These are phyloP conservation scores for Aspiorhynchus laticeps DNA, from an alignment of 2,113 vertebrate genomes.

Conservation along the genomic window DNA sequence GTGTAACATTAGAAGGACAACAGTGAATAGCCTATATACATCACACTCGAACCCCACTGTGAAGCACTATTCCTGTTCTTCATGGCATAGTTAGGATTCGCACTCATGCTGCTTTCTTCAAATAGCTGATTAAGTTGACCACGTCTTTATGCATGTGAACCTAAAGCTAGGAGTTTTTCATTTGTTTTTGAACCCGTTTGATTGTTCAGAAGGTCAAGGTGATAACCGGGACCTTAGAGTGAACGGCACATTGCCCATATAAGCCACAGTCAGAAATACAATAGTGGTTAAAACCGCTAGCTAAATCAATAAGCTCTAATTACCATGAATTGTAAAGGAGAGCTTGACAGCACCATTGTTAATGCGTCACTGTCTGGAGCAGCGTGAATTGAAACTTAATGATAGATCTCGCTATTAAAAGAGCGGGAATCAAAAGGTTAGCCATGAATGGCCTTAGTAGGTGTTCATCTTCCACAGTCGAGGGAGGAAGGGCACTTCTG, in stretches of 20 bases:
- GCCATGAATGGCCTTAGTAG: background rate
- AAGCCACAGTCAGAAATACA: slow-evolving; percentile 17
- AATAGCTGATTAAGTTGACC: background rate
- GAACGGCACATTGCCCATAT: background rate
- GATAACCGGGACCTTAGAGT: background rate
- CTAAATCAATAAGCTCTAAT: slow-evolving; percentile 41
- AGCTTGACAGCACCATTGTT: slow-evolving; percentile 26
- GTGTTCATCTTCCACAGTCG: slow-evolving; percentile 15
- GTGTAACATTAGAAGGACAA: background rate
- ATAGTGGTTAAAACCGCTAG: slow-evolving; percentile 23
- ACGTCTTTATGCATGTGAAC: background rate
- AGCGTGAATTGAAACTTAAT: slow-evolving; percentile 19
- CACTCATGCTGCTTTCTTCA: background rate
- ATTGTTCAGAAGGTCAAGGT: slow-evolving; percentile 9
- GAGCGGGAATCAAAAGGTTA: slow-evolving; percentile 35
- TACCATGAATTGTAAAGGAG: slow-evolving; percentile 32
- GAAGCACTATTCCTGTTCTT: background rate
- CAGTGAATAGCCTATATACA: background rate
- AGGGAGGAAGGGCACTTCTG: background rate
- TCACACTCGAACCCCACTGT: background rate
- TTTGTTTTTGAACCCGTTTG: background rate
- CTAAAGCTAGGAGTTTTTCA: background rate
- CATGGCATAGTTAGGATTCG: background rate
- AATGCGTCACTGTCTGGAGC: slow-evolving; percentile 27
- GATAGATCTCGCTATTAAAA: slow-evolving; percentile 20